A percentile compares a stretch with the other conserved stretches of the same genome.
Evolutionary conservation across 2,113 vertebrate species (phyloP).

Genomic region (Falcunculus frontatus): DNA sequence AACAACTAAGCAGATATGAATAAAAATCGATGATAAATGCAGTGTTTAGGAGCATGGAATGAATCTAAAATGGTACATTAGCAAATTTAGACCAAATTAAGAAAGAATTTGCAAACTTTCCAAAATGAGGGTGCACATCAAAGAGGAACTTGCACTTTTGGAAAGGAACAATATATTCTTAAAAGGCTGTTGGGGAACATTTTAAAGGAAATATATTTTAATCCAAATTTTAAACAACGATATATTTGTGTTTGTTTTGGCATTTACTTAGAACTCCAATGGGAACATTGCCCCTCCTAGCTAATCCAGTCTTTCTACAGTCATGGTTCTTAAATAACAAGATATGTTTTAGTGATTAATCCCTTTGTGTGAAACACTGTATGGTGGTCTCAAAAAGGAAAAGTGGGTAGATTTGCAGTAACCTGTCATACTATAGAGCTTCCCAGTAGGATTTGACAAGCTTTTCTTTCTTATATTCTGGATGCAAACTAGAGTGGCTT

Average conservation of each 20-base stretch:
- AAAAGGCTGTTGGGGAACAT: neutral
- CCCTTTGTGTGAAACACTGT: neutral
- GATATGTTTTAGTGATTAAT: neutral
- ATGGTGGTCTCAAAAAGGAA: neutral
- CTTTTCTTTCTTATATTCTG: neutral
- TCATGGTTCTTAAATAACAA: neutral
- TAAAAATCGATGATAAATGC: slow-evolving; percentile 49
- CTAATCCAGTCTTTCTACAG: neutral
- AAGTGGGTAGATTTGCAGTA: neutral
- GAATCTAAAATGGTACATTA: slow-evolving; percentile 2
- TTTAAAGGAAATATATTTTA: neutral
- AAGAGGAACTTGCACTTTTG: neutral
- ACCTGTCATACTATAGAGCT: neutral
- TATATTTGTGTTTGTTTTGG: neutral
- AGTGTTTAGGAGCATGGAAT: neutral
- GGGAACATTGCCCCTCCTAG: neutral
- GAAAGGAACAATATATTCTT: neutral
- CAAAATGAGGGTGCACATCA: slow-evolving; percentile 35
- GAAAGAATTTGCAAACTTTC: slow-evolving; percentile 55
- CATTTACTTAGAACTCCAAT: neutral
- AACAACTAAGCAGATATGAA: slow-evolving; percentile 52
- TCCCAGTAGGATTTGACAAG: neutral
- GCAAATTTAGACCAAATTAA: slow-evolving; percentile 40
- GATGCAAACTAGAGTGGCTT: neutral
- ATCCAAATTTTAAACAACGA: neutral